These are phyloP conservation scores for Eumaeus atala DNA, from an alignment of 1,140 invertebrate genomes.

Conservation along the genomic window DNA sequence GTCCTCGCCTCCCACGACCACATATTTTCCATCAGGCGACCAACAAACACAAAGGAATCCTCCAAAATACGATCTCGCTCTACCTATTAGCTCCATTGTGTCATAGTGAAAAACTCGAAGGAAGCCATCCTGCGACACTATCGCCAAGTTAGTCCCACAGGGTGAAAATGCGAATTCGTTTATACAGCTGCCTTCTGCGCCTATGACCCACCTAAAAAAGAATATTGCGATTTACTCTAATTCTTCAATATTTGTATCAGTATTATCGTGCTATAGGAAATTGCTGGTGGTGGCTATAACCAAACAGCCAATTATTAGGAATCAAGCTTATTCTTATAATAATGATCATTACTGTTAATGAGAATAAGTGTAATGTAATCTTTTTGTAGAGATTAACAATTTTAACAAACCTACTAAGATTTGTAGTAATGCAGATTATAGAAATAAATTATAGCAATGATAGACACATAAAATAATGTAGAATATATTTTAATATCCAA, in stretches of 20 bases:
- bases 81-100: constrained; percentile 94
- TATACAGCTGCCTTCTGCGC: constrained; percentile 88
- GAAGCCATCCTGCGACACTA: constrained; percentile 97
- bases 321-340: too few species aligned
- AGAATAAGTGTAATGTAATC: too few species aligned
- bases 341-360: too few species aligned
- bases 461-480: background rate
- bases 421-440: too few species aligned
- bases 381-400: too few species aligned
- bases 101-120: constrained; percentile 97
- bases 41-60: constrained; percentile 97
- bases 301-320: too few species aligned
- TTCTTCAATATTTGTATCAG: too few species aligned
- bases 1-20: constrained; percentile 98
- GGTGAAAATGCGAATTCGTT: constrained; percentile 99
- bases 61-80: constrained; percentile 96
- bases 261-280: too few species aligned
- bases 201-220: constrained; percentile 81
- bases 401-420: too few species aligned
- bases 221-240: background rate
- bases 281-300: too few species aligned
- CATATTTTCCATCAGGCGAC: constrained; percentile 96
- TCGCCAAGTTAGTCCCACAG: constrained; percentile 92
- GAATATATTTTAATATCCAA: constrained; percentile 6
- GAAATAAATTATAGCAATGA: too few species aligned